Conservation (phyloP, 2,113 vertebrate genomes). For the Ascaphus truei region DNA sequence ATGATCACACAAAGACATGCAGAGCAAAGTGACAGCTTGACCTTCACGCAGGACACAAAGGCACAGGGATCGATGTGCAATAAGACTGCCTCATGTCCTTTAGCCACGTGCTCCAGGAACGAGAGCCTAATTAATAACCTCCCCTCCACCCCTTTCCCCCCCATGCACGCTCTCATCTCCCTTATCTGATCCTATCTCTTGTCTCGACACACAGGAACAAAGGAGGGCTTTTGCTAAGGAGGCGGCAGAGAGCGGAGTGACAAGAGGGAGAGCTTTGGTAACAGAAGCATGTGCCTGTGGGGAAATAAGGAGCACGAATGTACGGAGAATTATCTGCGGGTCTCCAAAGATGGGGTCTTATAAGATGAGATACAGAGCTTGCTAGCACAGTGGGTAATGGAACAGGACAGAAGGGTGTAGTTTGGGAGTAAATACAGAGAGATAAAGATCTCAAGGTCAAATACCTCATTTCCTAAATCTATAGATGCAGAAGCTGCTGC, state of each 20-base stretch:
- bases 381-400: background rate
- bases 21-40: conserved; percentile 28
- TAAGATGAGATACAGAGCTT: background rate
- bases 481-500: background rate
- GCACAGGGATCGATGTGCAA: conserved; percentile 15
- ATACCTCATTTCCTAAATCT: background rate
- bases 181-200: conserved; percentile 32
- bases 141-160: background rate
- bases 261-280: conserved; percentile 14
- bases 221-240: conserved; percentile 8
- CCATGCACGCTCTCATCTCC: conserved; percentile 7
- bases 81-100: conserved; percentile 16
- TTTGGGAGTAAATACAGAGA: background rate
- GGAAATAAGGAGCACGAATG: conserved; percentile 23
- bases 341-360: background rate
- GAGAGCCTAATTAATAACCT: conserved; percentile 30
- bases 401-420: background rate
- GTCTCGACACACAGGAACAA: conserved; percentile 26
- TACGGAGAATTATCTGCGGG: conserved; percentile 19
- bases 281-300: background rate
- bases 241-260: conserved; percentile 14
- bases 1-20: conserved; percentile 4
- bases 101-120: conserved; percentile 12
- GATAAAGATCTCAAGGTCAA: conserved; percentile 8
- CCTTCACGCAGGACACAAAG: conserved; percentile 30